phyloP scores from a whole-genome alignment of 2,797 vertebrate species.

The Sebastes elongatus region DNA sequence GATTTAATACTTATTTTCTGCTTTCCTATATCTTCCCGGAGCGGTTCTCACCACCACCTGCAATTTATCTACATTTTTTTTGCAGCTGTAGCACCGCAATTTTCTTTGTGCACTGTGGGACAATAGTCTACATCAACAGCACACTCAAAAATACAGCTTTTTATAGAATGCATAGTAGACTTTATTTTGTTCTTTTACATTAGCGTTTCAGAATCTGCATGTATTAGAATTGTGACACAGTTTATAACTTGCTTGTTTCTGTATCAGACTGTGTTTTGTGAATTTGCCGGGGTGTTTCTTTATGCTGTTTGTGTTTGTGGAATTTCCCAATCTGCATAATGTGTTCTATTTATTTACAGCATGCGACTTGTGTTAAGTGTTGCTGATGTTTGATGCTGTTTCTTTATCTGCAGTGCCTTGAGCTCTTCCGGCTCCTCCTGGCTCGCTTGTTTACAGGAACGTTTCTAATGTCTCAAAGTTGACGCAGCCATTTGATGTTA shows the following conservation, averaged over 20 bases:
- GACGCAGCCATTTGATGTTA: constrained; percentile 7
- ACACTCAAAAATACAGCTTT: neutral
- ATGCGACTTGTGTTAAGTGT: neutral
- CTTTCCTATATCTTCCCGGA: neutral
- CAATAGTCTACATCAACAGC: neutral
- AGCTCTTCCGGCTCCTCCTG: neutral
- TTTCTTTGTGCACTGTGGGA: neutral
- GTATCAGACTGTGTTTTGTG: neutral
- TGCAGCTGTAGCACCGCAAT: neutral
- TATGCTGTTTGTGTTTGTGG: neutral
- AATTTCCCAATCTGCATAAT: neutral
- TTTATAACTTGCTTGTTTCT: neutral
- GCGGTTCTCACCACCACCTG: neutral
- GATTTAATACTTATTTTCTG: neutral
- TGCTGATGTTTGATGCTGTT: neutral
- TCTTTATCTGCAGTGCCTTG: neutral
- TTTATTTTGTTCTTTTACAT: neutral
- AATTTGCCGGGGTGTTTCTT: neutral
- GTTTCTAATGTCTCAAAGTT: neutral
- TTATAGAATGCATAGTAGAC: neutral
- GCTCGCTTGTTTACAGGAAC: constrained; percentile 3
- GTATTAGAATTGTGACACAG: neutral
- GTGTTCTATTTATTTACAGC: neutral
- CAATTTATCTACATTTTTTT: neutral
- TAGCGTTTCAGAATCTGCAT: neutral